Evolutionary conservation across 2,888 invertebrate species (phyloP).

Genomic region (Carterocephalus palaemon): DNA sequence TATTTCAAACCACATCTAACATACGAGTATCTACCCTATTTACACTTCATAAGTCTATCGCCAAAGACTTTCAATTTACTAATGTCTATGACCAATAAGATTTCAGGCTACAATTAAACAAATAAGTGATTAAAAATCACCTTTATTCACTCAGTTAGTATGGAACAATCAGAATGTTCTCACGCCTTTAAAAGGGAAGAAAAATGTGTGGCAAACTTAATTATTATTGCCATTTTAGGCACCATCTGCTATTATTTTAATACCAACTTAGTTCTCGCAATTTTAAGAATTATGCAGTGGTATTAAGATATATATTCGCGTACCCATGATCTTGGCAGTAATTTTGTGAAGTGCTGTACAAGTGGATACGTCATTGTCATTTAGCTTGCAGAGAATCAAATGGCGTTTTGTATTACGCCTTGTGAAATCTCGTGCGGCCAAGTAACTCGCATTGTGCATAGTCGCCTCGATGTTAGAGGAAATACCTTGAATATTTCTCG

Average conservation of each 20-base stretch:
- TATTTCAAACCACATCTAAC: too few relatives aligned
- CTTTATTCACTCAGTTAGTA: background rate
- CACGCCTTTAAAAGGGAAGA: conserved; percentile 39
- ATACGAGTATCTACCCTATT: too few relatives aligned
- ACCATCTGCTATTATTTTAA: conserved; percentile 31
- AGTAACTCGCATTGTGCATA: background rate
- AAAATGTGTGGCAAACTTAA: conserved; percentile 31
- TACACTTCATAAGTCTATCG: too few relatives aligned
- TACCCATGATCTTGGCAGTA: background rate
- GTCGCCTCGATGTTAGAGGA: conserved; percentile 11
- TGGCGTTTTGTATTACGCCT: conserved; percentile 16
- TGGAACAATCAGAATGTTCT: conserved; percentile 36
- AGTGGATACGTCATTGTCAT: conserved; percentile 1
- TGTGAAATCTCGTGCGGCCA: conserved; percentile 12
- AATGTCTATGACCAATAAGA: too few relatives aligned
- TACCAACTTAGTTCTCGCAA: conserved; percentile 2
- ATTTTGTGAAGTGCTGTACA: background rate
- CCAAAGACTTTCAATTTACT: too few relatives aligned
- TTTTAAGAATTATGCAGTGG: background rate
- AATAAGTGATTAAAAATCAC: background rate
- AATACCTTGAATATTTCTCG: conserved; percentile 20
- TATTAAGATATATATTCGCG: background rate
- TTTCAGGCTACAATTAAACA: background rate
- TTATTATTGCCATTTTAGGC: conserved; percentile 50
- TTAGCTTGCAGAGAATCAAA: conserved; percentile 6